Evolutionary conservation across 2,797 vertebrate genomes (phyloP).

Genomic region (Sarcoramphus papa): DNA sequence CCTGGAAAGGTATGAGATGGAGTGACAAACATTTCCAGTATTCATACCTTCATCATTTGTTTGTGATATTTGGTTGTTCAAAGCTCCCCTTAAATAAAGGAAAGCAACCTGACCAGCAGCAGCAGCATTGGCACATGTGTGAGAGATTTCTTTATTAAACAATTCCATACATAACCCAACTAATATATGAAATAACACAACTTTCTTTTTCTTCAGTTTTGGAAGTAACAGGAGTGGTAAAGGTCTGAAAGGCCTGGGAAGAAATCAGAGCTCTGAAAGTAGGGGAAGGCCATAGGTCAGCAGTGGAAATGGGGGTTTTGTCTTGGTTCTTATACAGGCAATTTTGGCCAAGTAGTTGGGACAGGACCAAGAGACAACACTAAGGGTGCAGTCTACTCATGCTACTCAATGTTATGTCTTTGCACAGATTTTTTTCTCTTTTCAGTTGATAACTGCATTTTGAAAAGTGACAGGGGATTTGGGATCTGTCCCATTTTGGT

Average conservation of each 20-base stretch:
- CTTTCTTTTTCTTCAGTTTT: neutral
- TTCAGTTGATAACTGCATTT: neutral
- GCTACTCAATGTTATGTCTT: neutral
- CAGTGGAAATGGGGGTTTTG: neutral
- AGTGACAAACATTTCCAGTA: neutral
- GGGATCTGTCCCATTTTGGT: neutral
- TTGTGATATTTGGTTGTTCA: neutral
- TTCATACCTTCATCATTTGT: neutral
- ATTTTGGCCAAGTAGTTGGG: neutral
- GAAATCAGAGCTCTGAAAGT: neutral
- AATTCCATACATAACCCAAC: neutral
- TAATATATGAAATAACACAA: neutral
- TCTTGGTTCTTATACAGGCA: neutral
- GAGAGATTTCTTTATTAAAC: neutral
- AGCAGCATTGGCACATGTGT: neutral
- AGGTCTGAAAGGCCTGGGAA: neutral
- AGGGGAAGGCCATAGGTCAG: neutral
- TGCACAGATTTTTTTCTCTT: neutral
- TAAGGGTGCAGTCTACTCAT: neutral
- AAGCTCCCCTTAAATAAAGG: neutral
- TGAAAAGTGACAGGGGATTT: slow-evolving; percentile 1
- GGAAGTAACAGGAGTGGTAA: neutral
- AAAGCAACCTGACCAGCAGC: neutral
- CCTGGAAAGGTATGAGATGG: neutral
- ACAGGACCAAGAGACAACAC: neutral